A percentile compares a stretch with the other conserved stretches of the same genome.
phyloP scores from a whole-genome alignment of 1,140 invertebrate genomes.

The Apis mellifera region DNA sequence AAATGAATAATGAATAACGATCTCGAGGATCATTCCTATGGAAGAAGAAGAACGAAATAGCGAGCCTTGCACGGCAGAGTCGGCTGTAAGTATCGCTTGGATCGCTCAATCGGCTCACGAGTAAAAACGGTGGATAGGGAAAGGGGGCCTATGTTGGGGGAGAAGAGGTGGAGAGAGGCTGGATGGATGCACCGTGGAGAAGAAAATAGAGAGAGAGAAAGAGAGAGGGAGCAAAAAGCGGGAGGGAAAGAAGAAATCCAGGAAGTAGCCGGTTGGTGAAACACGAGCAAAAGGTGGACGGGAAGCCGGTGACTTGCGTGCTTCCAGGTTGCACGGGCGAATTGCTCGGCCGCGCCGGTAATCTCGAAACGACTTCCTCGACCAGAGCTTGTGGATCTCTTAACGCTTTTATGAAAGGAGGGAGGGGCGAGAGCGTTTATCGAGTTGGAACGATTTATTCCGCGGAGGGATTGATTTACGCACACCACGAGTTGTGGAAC shows the following conservation, averaged over 20 bases:
- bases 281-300: constrained; percentile 59
- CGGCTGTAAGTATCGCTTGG: background rate
- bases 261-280: constrained; percentile 66
- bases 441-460: constrained; percentile 18
- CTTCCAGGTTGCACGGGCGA: constrained; percentile 25
- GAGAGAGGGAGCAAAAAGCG: constrained; percentile 14
- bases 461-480: constrained; percentile 9
- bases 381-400: constrained; percentile 26
- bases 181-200: background rate
- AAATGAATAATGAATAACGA: constrained; percentile 1
- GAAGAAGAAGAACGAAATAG: background rate
- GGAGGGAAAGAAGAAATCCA: constrained; percentile 64
- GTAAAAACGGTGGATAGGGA: background rate
- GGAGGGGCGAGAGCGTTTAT: background rate
- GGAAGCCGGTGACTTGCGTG: constrained; percentile 34
- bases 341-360: constrained; percentile 32
- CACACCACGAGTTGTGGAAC: background rate
- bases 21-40: background rate
- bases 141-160: background rate
- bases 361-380: constrained; percentile 62
- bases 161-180: background rate
- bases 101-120: constrained; percentile 25
- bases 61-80: constrained; percentile 15
- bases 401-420: constrained; percentile 18
- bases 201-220: background rate